Base-by-base conservation (phyloP, 2,888 invertebrate genomes). In the Anagyrus pseudococci region DNA sequence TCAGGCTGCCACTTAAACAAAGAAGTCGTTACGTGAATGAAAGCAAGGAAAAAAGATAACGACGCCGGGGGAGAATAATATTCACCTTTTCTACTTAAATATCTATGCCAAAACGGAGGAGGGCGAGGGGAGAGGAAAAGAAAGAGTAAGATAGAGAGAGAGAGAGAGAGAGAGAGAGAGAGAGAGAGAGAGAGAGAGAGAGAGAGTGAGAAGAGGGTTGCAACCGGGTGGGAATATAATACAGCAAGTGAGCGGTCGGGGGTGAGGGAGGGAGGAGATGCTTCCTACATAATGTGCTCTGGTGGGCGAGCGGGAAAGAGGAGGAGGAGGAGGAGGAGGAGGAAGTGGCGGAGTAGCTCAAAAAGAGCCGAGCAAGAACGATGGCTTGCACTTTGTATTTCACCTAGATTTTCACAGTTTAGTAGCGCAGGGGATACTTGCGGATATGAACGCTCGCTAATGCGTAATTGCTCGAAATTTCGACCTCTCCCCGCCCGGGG, bases 81-180 rank as follows among this genome's bases (percentile, higher is more conserved):
- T 70, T 72, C 70, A 64, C 55, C 61, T 66, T 63, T 53, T 67
- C 26, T 68, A 65, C 68, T 71, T 67, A 68, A 71, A 71, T 65
- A 70, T 57, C 57, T 41, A 59, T 55, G 65, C 52, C 40, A 50
- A 60, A 56, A 22, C 25, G n/a, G 2, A 4, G 10, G 67, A 48
- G 22, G 4, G 47, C 13, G 47, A 23, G 23, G 15, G 15, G 48
- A 25, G n/a, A 48, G 19, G 33, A 3, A 33, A n/a, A n/a, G n/a
- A n/a, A n/a, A n/a, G n/a, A n/a, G n/a, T n/a, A n/a, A n/a, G n/a
- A n/a, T n/a, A n/a, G n/a, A n/a, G n/a, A n/a, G n/a, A n/a, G n/a
- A n/a, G n/a, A n/a, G n/a, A n/a, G n/a, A n/a, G n/a, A n/a, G n/a
- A n/a, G n/a, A n/a, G n/a, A n/a, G n/a, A n/a, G n/a, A n/a, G n/a